Conservation (phyloP, 1,140 invertebrate genomes). For the Saccostrea glomerata region DNA sequence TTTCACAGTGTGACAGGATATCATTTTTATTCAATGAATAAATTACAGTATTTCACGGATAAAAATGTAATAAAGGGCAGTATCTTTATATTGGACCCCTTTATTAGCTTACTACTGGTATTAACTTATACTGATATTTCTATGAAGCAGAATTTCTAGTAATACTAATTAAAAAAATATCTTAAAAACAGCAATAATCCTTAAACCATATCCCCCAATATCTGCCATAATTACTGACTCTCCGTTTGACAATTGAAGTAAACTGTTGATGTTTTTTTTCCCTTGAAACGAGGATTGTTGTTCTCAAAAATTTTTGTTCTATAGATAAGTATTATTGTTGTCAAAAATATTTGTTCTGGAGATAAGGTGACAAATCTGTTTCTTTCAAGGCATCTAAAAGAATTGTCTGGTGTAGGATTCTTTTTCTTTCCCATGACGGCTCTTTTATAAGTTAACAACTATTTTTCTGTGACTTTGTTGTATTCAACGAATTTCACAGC, state of each 20-base stretch:
- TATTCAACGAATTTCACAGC: constrained; percentile 74
- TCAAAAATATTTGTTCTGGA: too few relatives aligned
- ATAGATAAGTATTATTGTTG: too few relatives aligned
- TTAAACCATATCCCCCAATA: constrained; percentile 69
- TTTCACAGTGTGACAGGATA: too few relatives aligned
- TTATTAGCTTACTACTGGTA: too few relatives aligned
- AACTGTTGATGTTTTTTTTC: constrained; percentile 79
- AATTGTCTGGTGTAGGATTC: constrained; percentile 72
- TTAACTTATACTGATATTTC: too few relatives aligned
- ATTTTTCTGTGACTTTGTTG: constrained; percentile 78
- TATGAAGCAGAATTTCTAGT: constrained; percentile 68
- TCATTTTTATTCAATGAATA: too few relatives aligned
- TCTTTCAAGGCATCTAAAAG: constrained; percentile 78
- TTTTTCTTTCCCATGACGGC: constrained; percentile 75
- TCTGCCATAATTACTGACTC: constrained; percentile 75
- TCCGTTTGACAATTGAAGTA: constrained; percentile 79
- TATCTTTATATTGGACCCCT: too few relatives aligned
- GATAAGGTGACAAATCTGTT: constrained; percentile 79
- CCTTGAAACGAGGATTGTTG: constrained; percentile 77
- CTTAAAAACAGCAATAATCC: constrained; percentile 72
- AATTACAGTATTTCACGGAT: too few relatives aligned
- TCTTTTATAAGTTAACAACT: constrained; percentile 77
- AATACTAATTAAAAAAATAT: constrained; percentile 34
- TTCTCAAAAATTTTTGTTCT: constrained; percentile 80
- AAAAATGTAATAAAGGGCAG: too few relatives aligned